Evolutionary conservation across 2,888 invertebrate species (phyloP), one percentile per base, ranked within the genome.

Genomic region (Drosophila prolongata): DNA sequence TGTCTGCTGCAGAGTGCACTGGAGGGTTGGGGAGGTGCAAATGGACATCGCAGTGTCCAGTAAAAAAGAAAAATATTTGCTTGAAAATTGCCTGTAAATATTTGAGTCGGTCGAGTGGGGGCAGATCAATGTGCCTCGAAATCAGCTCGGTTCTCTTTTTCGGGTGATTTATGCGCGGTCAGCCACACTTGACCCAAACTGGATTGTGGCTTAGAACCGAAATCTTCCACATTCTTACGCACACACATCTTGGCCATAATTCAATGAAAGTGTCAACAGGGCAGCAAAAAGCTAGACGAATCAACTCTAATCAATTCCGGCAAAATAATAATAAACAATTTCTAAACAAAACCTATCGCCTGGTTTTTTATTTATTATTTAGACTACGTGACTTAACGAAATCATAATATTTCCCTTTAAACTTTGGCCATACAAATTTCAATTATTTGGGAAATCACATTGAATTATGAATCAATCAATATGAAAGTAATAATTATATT

Each of bases 71-170:
- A 80, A 88, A 88, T 83, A 88, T 83, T 83, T 88, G 83, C 89
- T 78, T 71, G 78, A 83, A 86, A 83, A 83, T 83, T 86, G 83
- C 81, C 76, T 76, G 80, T 82, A 87, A 87, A 87, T 85, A 85
- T 71, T 71, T 71, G 66, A 50, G 64, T 47, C 47, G 11, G 40
- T 47, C 34, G 30, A 43, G 14, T n/a, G 34, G 37, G n/a, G n/a
- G 35, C 42, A 67, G 56, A 60, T 62, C 65, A 64, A 80, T 64
- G 64, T 37, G 72, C 58, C 76, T 67, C 52, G 53, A 40, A 49
- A 75, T 66, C 40, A 27, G 27, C 49, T 49, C 6, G 47, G 69
- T 38, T 67, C 70, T 58, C 37, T 19, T 58, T 64, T 66, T 68
- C 35, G 69, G 55, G 72, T 82, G 82, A 82, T 86, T 82, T 82